phyloP scores from a whole-genome alignment of 2,797 vertebrate species.

The Buphagus erythrorhynchus region DNA sequence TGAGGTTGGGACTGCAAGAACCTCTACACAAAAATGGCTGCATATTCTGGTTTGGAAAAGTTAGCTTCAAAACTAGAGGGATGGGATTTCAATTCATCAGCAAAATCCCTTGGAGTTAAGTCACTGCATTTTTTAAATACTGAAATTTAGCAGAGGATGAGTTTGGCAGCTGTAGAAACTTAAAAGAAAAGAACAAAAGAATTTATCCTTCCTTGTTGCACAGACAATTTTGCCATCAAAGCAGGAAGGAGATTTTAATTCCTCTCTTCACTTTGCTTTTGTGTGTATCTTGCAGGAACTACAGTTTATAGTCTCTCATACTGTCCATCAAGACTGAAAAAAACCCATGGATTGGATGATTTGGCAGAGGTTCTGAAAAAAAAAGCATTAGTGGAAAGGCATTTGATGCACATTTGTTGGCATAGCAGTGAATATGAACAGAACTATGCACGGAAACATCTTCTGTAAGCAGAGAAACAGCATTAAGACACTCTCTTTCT shows the following conservation, averaged over 20 bases:
- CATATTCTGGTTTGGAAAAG: background rate
- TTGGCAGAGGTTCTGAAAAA: conserved; percentile 17
- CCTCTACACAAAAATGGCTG: background rate
- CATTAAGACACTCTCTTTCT: background rate
- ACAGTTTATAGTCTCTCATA: background rate
- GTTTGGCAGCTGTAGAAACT: background rate
- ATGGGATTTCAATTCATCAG: background rate
- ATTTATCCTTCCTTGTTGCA: background rate
- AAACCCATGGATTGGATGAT: background rate
- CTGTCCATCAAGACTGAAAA: background rate
- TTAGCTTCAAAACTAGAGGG: background rate
- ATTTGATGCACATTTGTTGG: background rate
- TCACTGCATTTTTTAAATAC: background rate
- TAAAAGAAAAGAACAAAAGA: background rate
- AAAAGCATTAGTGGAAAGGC: background rate
- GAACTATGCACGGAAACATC: background rate
- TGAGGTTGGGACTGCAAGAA: background rate
- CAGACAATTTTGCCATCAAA: background rate
- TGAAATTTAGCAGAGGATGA: background rate
- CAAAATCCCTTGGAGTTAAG: background rate
- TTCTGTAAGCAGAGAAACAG: background rate
- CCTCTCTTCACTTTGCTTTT: background rate
- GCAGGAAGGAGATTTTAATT: background rate
- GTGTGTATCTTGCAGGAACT: background rate
- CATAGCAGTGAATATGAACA: background rate